Percentiles rank a stretch among this genome's conserved stretches.
Evolutionary conservation across 2,113 vertebrate species (phyloP).

Genomic region (Onychostoma macrolepis): DNA sequence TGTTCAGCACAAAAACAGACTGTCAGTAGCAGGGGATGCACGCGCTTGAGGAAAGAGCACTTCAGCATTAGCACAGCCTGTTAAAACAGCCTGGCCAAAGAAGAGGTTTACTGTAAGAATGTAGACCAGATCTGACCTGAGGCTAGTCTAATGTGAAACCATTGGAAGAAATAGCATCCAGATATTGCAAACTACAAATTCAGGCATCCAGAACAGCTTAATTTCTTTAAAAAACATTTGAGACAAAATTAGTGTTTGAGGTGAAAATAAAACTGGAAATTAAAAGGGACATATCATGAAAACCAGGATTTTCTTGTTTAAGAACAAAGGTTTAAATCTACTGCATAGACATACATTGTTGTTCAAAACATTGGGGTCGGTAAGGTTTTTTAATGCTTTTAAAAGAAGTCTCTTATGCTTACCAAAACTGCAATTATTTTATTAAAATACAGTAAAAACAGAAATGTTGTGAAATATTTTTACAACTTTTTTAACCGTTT

Average conservation of each 20-base stretch:
- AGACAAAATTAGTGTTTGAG: not conserved
- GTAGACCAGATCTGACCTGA: not conserved
- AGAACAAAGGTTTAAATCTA: not conserved
- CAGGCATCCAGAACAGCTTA: not conserved
- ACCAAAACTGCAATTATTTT: not conserved
- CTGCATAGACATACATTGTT: not conserved
- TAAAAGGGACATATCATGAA: not conserved
- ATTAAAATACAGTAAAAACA: not conserved
- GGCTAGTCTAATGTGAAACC: not conserved
- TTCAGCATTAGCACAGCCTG: conserved; percentile 26
- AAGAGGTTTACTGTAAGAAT: conserved; percentile 3
- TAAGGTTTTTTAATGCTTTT: not conserved
- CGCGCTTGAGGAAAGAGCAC: not conserved
- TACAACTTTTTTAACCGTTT: not conserved
- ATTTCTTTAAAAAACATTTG: not conserved
- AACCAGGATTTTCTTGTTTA: not conserved
- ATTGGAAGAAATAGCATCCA: not conserved
- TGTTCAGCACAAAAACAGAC: conserved; percentile 52
- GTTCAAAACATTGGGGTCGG: not conserved
- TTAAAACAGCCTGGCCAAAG: conserved; percentile 8
- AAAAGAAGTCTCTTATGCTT: not conserved
- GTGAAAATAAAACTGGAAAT: not conserved
- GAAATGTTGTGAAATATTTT: not conserved
- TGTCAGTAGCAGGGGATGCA: conserved; percentile 44
- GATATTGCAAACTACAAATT: not conserved